phyloP scores from a whole-genome alignment of 2,888 invertebrate species.

The Drosophila subquinaria region DNA sequence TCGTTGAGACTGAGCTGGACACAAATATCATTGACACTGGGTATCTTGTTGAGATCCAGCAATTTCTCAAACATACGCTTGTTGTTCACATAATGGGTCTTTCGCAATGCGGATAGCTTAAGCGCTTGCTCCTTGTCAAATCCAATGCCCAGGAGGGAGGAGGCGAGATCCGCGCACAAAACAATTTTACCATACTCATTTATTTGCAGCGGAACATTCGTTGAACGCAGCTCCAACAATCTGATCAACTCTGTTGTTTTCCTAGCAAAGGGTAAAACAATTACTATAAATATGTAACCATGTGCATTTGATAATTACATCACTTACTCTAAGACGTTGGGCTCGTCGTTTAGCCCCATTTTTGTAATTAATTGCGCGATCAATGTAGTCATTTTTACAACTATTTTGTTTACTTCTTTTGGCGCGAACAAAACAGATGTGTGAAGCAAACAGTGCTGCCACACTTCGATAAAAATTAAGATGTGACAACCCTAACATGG shows the following conservation, averaged over 20 bases:
- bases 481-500: not conserved
- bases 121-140: conserved; percentile 87
- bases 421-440: conserved; percentile 47
- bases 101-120: conserved; percentile 87
- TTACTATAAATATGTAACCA: not conserved
- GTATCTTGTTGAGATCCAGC: conserved; percentile 87
- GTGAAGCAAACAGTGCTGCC: conserved; percentile 24
- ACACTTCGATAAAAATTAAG: not conserved
- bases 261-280: conserved; percentile 48
- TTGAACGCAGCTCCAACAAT: conserved; percentile 82
- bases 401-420: conserved; percentile 36
- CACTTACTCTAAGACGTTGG: conserved; percentile 76
- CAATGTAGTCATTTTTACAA: conserved; percentile 73
- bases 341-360: conserved; percentile 81
- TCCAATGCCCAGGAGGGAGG: conserved; percentile 86
- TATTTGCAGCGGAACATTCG: conserved; percentile 84
- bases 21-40: conserved; percentile 87
- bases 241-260: conserved; percentile 84
- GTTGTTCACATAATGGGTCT: conserved; percentile 87
- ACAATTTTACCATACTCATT: conserved; percentile 88
- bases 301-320: not conserved
- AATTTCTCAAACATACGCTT: conserved; percentile 88
- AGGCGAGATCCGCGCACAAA: conserved; percentile 88
- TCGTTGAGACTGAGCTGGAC: conserved; percentile 87
- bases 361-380: conserved; percentile 81